Evolutionary conservation across 2,113 vertebrate genomes (phyloP), one percentile per base, ranked within the genome.

Genomic region (Hemichromis elongatus): DNA sequence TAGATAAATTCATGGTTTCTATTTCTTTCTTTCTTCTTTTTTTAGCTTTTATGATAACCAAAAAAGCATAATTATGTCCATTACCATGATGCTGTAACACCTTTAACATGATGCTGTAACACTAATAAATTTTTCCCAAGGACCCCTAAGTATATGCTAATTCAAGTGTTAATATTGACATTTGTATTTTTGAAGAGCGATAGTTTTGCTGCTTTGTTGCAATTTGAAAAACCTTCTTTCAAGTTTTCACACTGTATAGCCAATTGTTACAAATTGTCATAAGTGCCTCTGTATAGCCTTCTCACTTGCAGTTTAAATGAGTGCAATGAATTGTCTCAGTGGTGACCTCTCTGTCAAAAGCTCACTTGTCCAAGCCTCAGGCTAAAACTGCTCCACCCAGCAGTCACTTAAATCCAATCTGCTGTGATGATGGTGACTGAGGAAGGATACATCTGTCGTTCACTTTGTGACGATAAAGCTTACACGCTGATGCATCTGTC

Each of bases 361-460:
- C 42, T 30, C 9, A 75, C 68, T 75, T 52, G 26, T 75, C 18
- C 28, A 35, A 63, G 82, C 92, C 90, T 57, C 1, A 63, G 80
- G 90, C 90, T 13, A 2, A 85, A 10, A 3, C 73, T 24, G 75
- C 84, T 73, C 53, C 85, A 80, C 53, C 83, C 83, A 85, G 13
- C 73, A 70, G 45, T 89, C 80, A 83, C 79, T 88, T 73, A 30
- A 33, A 61, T 63, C 50, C 77, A 78, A 21, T 47, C 66, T 10
- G 4, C 68, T 68, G 77, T 30, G 28, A 57, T 59, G 57, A 75
- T 53, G 45, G 21, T 37, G 80, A 40, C 63, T 14, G 14, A 79
- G 68, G 75, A 86, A 86, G 66, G 75, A 59, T 84, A 45, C 93
- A 92, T 93, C 92, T 94, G 94, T 88, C 50, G 33, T 21, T 88